phyloP scores from a whole-genome alignment of 53 echinoderm and acorn worm genomes.

The Mesocentrotus franciscanus region DNA sequence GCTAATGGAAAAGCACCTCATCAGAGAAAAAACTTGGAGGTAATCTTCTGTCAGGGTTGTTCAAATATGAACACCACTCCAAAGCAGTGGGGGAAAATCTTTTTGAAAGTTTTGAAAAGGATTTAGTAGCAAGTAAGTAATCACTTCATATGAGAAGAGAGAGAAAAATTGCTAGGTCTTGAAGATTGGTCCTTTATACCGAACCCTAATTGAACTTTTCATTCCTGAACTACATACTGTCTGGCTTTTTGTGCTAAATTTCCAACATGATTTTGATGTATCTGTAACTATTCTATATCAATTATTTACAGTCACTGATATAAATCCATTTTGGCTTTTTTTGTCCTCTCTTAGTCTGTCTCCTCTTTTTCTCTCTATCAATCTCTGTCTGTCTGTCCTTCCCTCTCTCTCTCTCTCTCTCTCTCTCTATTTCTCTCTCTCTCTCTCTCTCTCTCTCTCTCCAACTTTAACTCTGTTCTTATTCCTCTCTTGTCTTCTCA shows the following conservation, averaged over 20 bases:
- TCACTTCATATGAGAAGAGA: background rate
- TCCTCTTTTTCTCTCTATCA: no score
- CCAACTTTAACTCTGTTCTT: no score
- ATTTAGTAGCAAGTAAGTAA: conserved; percentile 1
- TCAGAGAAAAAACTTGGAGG: background rate
- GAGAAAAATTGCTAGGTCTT: background rate
- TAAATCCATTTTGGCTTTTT: no score
- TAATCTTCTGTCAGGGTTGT: conserved; percentile 10
- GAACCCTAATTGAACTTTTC: background rate
- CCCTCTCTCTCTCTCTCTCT: no score
- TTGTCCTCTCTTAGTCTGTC: no score
- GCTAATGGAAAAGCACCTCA: no score
- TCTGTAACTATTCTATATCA: no score
- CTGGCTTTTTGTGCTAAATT: background rate
- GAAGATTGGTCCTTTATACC: background rate
- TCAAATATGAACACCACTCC: conserved; percentile 31
- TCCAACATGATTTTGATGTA: background rate
- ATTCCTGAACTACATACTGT: background rate
- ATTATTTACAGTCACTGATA: no score
- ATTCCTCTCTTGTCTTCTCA: no score
- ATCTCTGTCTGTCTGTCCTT: no score
- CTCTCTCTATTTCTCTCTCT: no score
- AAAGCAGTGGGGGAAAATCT: background rate
- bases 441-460: no score
- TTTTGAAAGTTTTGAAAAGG: conserved; percentile 3